Evolutionary conservation across 2,888 invertebrate species (phyloP), one percentile per base, ranked within the genome.

Genomic region (Drepana falcataria): DNA sequence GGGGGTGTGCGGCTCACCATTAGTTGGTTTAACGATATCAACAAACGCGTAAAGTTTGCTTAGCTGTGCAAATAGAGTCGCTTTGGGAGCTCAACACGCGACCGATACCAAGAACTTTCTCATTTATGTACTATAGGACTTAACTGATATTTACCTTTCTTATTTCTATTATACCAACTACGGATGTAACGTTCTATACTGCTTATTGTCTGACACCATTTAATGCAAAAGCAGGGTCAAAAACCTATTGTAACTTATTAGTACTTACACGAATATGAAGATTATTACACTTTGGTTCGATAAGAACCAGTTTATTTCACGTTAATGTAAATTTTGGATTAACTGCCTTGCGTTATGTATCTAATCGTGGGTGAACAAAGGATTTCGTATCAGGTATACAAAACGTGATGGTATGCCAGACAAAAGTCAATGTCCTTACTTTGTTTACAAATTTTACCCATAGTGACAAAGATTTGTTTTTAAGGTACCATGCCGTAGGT

Each of bases 11-110:
- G 59, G 69, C 47, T 69, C 79, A 58, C 53, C 57, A 52, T 60
- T 61, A 47, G 57, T 58, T 81, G 84, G 83, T 74, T 66, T 47
- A 47, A 65, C 71, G 85, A 85, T 85, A 87, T 82, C 78, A 79
- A 78, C 83, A 80, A 76, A 73, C 74, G 69, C 61, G 64, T 73
- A 61, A 61, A 77, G 89, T 89, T 89, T 89, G 79, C 79, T 81
- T 90, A 91, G 90, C 90, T 91, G 91, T 80, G 79, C 83, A 87
- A 91, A 91, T 83, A 85, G 57, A 71, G 77, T 69, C 69, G 75
- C 77, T 82, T 77, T 83, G 83, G 87, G 86, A 85, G 85, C 82
- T 60, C 70, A 66, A 73, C 75, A 81, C 79, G 81, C 77, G 78
- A 75, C 69, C 80, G 70, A 75, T 87, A 86, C 85, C 69, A 68